Evolutionary conservation across 2,113 vertebrate species (phyloP).

Genomic region (Ranitomeya imitator): DNA sequence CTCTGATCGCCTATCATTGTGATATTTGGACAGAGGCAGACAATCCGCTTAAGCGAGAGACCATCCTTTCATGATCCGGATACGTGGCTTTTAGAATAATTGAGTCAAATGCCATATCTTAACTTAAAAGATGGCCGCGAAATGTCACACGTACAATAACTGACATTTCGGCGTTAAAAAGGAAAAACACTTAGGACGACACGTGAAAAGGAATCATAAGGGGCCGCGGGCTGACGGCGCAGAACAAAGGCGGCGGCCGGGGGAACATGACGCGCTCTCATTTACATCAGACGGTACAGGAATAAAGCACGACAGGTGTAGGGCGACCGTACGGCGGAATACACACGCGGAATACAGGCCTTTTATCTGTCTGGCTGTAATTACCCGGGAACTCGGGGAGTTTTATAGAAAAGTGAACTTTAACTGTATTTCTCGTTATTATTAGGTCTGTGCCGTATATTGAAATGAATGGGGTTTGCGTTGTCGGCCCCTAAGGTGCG

Average conservation of each 20-base stretch:
- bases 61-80: constrained; percentile 30
- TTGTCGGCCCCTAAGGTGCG: background rate
- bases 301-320: background rate
- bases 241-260: background rate
- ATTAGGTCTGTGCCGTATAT: background rate
- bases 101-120: constrained; percentile 50
- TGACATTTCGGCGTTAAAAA: constrained; percentile 48
- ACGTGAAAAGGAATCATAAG: constrained; percentile 50
- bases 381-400: background rate
- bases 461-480: background rate
- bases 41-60: background rate
- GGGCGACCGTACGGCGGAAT: background rate
- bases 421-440: background rate
- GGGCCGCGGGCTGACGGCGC: background rate
- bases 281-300: background rate
- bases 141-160: constrained; percentile 52
- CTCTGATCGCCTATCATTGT: constrained; percentile 40
- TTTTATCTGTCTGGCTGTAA: background rate
- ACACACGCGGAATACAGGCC: background rate
- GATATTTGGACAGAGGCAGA: constrained; percentile 47
- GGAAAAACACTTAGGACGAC: constrained; percentile 28
- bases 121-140: constrained; percentile 44
- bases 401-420: background rate
- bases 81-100: constrained; percentile 47
- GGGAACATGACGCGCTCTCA: constrained; percentile 12